A percentile compares a stretch with the other conserved stretches of the same genome.
Evolutionary conservation across 1,140 invertebrate genomes (phyloP).

Genomic region (Metopolophium dirhodum): DNA sequence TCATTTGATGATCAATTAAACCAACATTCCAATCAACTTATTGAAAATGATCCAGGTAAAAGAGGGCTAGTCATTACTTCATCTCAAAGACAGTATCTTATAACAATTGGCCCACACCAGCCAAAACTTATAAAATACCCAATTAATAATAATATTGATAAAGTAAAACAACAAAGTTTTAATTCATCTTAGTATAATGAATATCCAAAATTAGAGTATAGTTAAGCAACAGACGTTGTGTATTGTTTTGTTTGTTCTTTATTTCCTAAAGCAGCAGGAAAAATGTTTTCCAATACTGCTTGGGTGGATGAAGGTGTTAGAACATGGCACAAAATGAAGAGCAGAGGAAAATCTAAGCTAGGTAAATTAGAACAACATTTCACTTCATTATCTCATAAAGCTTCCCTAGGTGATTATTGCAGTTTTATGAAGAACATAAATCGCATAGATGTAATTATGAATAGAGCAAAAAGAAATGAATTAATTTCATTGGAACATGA

Average conservation of each 20-base stretch:
- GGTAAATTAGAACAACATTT: constrained; percentile 14
- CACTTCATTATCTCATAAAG: constrained; percentile 14
- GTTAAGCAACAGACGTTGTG: neutral
- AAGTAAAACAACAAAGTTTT: neutral
- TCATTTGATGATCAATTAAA: neutral
- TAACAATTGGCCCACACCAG: neutral
- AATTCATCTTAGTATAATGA: neutral
- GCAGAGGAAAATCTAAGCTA: neutral
- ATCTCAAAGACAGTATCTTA: neutral
- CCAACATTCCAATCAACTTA: neutral
- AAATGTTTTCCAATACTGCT: neutral
- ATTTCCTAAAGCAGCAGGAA: neutral
- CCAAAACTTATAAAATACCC: neutral
- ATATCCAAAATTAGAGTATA: constrained; percentile 1
- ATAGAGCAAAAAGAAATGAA: too few species aligned
- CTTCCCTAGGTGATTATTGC: neutral
- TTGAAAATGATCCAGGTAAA: neutral
- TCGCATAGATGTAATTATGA: constrained; percentile 4
- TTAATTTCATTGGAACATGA: too few species aligned
- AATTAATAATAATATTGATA: constrained; percentile 1
- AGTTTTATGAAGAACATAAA: neutral
- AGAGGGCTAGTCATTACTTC: neutral
- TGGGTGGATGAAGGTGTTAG: neutral
- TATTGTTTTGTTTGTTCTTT: constrained; percentile 8
- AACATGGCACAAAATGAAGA: constrained; percentile 8